Percentiles rank a stretch among this genome's conserved stretches.
Evolutionary conservation across 2,888 invertebrate species (phyloP).

Genomic region (Hemithea aestivaria): DNA sequence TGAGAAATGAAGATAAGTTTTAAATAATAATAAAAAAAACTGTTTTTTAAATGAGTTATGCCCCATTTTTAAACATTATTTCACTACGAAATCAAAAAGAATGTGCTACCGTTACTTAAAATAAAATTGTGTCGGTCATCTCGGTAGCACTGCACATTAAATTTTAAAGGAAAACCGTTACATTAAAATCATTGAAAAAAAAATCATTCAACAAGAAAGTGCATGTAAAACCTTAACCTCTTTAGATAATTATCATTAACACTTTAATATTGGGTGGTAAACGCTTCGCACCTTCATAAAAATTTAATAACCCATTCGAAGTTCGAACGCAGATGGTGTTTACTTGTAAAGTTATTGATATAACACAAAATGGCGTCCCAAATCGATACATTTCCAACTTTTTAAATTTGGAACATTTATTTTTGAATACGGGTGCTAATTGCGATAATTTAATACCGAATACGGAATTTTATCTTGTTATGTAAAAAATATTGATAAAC

Average conservation of each 20-base stretch:
- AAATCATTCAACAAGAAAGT: constrained; percentile 16
- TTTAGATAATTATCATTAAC: constrained; percentile 11
- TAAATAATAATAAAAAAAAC: too few relatives aligned
- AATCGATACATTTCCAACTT: constrained; percentile 32
- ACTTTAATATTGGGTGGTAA: constrained; percentile 15
- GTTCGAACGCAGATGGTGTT: constrained; percentile 12
- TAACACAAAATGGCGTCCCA: constrained; percentile 33
- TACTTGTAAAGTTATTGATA: constrained; percentile 41
- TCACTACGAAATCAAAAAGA: too few relatives aligned
- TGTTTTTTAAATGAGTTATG: too few relatives aligned
- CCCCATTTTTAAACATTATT: too few relatives aligned
- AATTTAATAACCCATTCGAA: constrained; percentile 28
- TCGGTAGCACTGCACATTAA: neutral
- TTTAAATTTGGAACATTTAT: neutral
- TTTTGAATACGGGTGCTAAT: too few relatives aligned
- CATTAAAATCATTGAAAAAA: constrained; percentile 10
- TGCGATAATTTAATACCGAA: too few relatives aligned
- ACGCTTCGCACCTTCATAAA: constrained; percentile 36
- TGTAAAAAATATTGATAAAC: too few relatives aligned
- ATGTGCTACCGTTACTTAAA: too few relatives aligned
- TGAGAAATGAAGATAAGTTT: too few relatives aligned
- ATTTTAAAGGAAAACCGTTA: constrained; percentile 1
- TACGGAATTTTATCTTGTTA: too few relatives aligned
- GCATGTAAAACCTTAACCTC: constrained; percentile 5
- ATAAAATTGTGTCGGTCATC: too few relatives aligned